These are phyloP conservation scores for Charaxes varanes DNA, from an alignment of 1,140 invertebrate genomes.

Conservation along the genomic window DNA sequence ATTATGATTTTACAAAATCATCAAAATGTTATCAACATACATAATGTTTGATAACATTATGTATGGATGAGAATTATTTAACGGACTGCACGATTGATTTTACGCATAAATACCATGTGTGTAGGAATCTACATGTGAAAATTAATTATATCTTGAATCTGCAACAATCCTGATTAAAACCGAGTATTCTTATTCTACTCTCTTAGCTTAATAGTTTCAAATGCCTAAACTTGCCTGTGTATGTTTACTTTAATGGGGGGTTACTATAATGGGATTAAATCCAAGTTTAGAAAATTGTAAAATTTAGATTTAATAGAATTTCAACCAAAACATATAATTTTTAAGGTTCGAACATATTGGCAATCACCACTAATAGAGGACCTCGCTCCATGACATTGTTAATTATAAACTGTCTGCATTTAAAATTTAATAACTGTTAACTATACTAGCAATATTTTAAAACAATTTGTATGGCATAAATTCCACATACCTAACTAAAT, in stretches of 20 bases:
- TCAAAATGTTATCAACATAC: too few species aligned
- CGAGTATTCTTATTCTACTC: slow-evolving; percentile 6
- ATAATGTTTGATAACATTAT: too few species aligned
- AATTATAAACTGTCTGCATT: slow-evolving; percentile 59
- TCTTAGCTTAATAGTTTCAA: slow-evolving; percentile 20
- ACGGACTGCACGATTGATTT: too few species aligned
- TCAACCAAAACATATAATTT: background rate
- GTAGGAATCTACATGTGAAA: too few species aligned
- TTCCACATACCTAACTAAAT: slow-evolving; percentile 54
- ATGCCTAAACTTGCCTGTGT: slow-evolving; percentile 62
- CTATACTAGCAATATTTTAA: slow-evolving; percentile 66
- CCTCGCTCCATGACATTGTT: slow-evolving; percentile 64
- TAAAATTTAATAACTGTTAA: slow-evolving; percentile 68
- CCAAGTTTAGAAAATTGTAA: slow-evolving; percentile 26
- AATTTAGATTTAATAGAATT: slow-evolving; percentile 13
- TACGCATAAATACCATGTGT: too few species aligned
- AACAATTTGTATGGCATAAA: slow-evolving; percentile 68
- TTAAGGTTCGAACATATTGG: slow-evolving; percentile 12
- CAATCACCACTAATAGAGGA: slow-evolving; percentile 33
- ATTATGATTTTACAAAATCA: too few species aligned
- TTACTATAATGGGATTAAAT: slow-evolving; percentile 43
- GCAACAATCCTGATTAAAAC: too few species aligned
- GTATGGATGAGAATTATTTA: too few species aligned
- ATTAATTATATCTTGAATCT: too few species aligned
- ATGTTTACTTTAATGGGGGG: slow-evolving; percentile 39